Evolutionary conservation across 1,140 invertebrate species (phyloP).

Genomic region (Heliothis subflexa): DNA sequence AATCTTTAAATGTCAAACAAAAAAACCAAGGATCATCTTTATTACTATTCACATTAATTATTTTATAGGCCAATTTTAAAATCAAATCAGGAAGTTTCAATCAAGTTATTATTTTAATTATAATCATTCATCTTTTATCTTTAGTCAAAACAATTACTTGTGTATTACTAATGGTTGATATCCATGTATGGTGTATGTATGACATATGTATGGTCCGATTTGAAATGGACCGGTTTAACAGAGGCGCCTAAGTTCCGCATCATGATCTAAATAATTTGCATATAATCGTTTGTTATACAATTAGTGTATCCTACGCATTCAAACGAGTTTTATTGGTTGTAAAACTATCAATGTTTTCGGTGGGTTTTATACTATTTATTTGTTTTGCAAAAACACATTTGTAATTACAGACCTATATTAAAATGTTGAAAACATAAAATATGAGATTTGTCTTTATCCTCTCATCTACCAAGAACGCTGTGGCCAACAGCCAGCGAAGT

Average conservation of each 20-base stretch:
- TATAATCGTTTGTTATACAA: constrained; percentile 50
- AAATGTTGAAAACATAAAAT: neutral
- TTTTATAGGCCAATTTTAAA: neutral
- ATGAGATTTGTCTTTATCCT: neutral
- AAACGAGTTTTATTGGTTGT: neutral
- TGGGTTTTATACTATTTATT: neutral
- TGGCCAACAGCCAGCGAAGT: neutral
- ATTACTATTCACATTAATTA: constrained; percentile 1
- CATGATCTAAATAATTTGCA: constrained; percentile 59
- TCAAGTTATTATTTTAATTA: constrained; percentile 42
- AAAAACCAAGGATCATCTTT: neutral
- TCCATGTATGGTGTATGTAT: constrained; percentile 50
- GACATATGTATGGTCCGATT: constrained; percentile 37
- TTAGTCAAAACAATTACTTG: constrained; percentile 57
- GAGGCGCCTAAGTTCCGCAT: constrained; percentile 55
- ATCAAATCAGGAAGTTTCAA: constrained; percentile 46
- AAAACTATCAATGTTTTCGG: neutral
- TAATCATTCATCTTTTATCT: constrained; percentile 35
- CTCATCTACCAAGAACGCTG: no score
- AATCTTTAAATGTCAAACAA: constrained; percentile 3
- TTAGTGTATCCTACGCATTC: constrained; percentile 10
- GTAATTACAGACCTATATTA: no score
- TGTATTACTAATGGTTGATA: constrained; percentile 41
- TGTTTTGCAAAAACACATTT: neutral
- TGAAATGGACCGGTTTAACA: constrained; percentile 61